A percentile compares a stretch with the other conserved stretches of the same genome.
These are phyloP conservation scores for Diadumene lineata DNA, from an alignment of 92 coral and sea anemone genomes.

Conservation along the genomic window DNA sequence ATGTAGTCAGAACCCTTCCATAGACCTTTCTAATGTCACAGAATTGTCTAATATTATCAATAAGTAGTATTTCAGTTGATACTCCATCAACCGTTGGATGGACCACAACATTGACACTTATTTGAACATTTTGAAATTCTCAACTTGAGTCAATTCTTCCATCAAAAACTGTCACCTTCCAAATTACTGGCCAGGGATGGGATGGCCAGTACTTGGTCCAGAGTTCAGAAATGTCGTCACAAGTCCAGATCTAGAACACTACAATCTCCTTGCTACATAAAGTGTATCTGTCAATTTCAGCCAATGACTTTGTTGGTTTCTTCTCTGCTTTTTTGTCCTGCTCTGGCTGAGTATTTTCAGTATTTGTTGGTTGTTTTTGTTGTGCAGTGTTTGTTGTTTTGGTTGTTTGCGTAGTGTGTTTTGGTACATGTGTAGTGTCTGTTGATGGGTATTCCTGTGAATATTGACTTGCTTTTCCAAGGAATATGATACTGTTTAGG, in stretches of 20 bases:
- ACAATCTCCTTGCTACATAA: slow-evolving; percentile 95
- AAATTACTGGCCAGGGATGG: no score
- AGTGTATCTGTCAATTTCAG: slow-evolving; percentile 93
- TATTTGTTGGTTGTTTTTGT: slow-evolving; percentile 17
- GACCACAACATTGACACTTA: no score
- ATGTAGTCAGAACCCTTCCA: no score
- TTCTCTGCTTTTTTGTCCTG: slow-evolving; percentile 38
- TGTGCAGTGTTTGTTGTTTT: slow-evolving; percentile 16
- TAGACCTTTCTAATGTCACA: no score
- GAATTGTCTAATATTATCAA: no score
- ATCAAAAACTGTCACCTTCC: no score
- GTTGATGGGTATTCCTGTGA: slow-evolving; percentile 70
- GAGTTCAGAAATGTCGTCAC: no score
- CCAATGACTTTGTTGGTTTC: slow-evolving; percentile 71
- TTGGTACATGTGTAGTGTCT: slow-evolving; percentile 26
- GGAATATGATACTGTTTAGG: slow-evolving; percentile 89
- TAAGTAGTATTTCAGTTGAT: no score
- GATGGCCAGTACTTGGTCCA: no score
- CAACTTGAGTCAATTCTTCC: no score
- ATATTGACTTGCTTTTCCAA: slow-evolving; percentile 87
- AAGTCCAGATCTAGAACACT: slow-evolving; percentile 62
- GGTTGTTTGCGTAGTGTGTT: neutral
- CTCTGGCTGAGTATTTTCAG: slow-evolving; percentile 6
- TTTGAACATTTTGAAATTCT: no score
- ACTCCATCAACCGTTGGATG: no score